A percentile compares a stretch with the other conserved stretches of the same genome.
These are phyloP conservation scores for Dexiosoma caninum DNA, from an alignment of 2,888 invertebrate genomes.

Conservation along the genomic window DNA sequence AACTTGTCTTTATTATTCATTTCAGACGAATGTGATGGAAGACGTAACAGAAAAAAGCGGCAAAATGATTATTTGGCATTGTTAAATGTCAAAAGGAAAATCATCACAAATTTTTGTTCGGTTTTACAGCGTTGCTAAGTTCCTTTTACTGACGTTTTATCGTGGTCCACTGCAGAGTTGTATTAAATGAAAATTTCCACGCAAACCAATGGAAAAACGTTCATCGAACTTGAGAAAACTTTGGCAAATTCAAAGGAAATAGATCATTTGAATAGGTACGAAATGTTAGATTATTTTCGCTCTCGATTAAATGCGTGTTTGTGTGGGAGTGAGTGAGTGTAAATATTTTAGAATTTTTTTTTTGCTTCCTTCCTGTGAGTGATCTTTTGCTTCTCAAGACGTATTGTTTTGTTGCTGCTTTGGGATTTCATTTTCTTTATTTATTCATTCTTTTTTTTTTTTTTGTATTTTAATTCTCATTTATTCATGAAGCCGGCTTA, in stretches of 20 bases:
- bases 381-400: slow-evolving; percentile 20
- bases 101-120: slow-evolving; percentile 13
- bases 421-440: slow-evolving; percentile 13
- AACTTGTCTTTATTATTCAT: background rate
- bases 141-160: background rate
- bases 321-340: background rate
- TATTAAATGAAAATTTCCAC: slow-evolving; percentile 22
- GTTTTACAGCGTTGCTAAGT: slow-evolving; percentile 24
- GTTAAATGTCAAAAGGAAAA: slow-evolving; percentile 28
- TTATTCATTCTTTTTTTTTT: background rate
- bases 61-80: slow-evolving; percentile 31
- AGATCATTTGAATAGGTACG: background rate
- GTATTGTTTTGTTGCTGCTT: background rate
- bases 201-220: slow-evolving; percentile 19
- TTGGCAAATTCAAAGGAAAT: slow-evolving; percentile 13
- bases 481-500: slow-evolving; percentile 59
- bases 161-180: slow-evolving; percentile 41
- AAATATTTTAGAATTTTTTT: no score
- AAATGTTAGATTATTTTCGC: background rate
- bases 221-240: background rate
- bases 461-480: slow-evolving; percentile 44
- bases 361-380: slow-evolving; percentile 23
- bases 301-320: background rate
- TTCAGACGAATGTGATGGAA: background rate
- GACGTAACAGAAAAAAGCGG: slow-evolving; percentile 40